Evolutionary conservation across 2,113 vertebrate species (phyloP).

Genomic region (Pachyramphus minor): DNA sequence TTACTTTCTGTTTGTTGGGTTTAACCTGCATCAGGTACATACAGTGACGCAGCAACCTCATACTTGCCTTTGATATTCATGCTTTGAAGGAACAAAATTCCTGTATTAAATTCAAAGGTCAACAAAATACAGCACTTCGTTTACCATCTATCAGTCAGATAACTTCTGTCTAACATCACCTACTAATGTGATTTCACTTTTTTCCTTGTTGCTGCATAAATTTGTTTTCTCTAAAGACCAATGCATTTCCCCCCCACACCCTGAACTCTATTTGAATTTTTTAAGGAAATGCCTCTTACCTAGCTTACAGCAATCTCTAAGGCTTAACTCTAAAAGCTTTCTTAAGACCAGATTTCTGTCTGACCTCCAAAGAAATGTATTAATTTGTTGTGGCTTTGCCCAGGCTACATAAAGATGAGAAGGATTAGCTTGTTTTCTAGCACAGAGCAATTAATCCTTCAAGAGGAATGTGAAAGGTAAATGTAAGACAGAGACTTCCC

Average conservation of each 20-base stretch:
- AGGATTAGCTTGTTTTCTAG: constrained; percentile 4
- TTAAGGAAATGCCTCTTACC: not conserved
- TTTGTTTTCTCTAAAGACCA: not conserved
- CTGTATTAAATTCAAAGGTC: not conserved
- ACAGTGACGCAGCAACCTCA: not conserved
- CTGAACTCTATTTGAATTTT: not conserved
- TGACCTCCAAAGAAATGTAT: not conserved
- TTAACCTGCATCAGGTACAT: not conserved
- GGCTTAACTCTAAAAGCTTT: not conserved
- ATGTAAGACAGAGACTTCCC: not conserved
- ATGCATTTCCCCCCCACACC: fast-evolving
- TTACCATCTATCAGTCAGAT: not conserved
- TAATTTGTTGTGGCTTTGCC: constrained; percentile 18
- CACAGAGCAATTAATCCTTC: not conserved
- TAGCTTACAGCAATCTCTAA: not conserved
- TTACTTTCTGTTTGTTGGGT: not conserved
- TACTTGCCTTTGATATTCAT: not conserved
- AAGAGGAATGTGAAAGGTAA: not conserved
- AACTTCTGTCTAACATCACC: not conserved
- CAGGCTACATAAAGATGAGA: constrained; percentile 5
- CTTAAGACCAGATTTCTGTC: constrained; percentile 24
- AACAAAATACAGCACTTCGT: not conserved
- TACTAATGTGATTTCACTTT: not conserved
- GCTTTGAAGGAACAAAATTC: not conserved
- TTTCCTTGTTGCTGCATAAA: not conserved